Evolutionary conservation across 2,113 vertebrate genomes (phyloP).

Genomic region (Cathartes aura): DNA sequence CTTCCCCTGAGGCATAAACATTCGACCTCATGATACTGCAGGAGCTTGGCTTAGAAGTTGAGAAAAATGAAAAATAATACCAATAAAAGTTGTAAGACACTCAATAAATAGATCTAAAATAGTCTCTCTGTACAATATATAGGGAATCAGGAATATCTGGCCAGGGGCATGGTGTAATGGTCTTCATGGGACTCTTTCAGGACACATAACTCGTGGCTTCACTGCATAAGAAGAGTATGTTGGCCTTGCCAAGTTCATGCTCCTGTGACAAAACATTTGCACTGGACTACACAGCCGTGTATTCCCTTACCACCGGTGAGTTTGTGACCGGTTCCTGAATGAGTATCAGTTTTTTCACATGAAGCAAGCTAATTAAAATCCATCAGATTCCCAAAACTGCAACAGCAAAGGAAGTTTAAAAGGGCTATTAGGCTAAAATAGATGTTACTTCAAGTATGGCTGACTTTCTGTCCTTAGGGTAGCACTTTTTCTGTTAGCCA

Average conservation of each 20-base stretch:
- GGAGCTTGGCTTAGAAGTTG: slow-evolving; percentile 11
- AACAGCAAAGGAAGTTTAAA: background rate
- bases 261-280: background rate
- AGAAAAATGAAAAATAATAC: slow-evolving; percentile 48
- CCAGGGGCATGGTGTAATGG: background rate
- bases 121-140: background rate
- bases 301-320: background rate
- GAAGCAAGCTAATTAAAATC: slow-evolving; percentile 14
- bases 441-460: background rate
- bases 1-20: slow-evolving; percentile 58
- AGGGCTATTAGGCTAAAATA: background rate
- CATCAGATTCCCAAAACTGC: background rate
- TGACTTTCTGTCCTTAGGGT: background rate
- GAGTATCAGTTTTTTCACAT: background rate
- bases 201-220: background rate
- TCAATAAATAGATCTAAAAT: slow-evolving; percentile 32
- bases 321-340: background rate
- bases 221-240: background rate
- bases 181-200: background rate
- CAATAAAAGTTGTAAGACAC: slow-evolving; percentile 37
- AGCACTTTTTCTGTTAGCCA: background rate
- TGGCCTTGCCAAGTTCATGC: background rate
- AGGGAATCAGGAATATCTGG: background rate
- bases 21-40: slow-evolving; percentile 9
- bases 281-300: background rate